Evolutionary conservation across 1,140 invertebrate genomes (phyloP).

Genomic region (Eupeodes corollae): DNA sequence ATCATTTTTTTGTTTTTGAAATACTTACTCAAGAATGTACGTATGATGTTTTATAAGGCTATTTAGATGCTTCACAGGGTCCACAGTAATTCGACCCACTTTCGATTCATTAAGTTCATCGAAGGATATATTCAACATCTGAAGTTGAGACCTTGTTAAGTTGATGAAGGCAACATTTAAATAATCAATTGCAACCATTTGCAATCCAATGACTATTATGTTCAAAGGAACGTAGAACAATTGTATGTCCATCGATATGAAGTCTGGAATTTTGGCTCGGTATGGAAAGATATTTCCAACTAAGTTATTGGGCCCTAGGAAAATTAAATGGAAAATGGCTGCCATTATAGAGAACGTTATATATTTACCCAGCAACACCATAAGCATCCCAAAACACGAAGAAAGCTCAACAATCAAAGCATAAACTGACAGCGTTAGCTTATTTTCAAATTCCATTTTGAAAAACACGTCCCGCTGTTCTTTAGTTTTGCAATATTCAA

Average conservation of each 20-base stretch:
- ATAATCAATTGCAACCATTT: slow-evolving; percentile 18
- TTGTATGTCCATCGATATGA: slow-evolving; percentile 8
- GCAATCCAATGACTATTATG: slow-evolving; percentile 13
- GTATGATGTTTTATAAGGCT: slow-evolving; percentile 23
- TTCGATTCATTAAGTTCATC: slow-evolving; percentile 8
- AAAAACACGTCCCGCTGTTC: too few species aligned
- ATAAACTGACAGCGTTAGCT: too few species aligned
- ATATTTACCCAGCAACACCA: too few species aligned
- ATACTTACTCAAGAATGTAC: slow-evolving; percentile 15
- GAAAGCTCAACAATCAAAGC: too few species aligned
- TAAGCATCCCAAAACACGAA: too few species aligned
- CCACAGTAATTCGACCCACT: neutral
- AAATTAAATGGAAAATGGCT: too few species aligned
- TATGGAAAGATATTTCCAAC: slow-evolving; percentile 22
- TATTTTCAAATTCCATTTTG: too few species aligned
- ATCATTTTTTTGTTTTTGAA: neutral
- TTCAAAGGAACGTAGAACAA: slow-evolving; percentile 18
- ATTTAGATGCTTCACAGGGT: slow-evolving; percentile 4
- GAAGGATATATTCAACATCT: slow-evolving; percentile 21
- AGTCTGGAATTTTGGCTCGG: slow-evolving; percentile 15
- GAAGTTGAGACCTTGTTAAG: slow-evolving; percentile 24
- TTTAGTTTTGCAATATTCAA: too few species aligned
- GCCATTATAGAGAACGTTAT: too few species aligned
- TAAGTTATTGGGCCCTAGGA: slow-evolving; percentile 15
- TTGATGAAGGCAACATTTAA: slow-evolving; percentile 25